A percentile compares a stretch with the other conserved stretches of the same genome.
phyloP scores from a whole-genome alignment of 2,113 vertebrate species.

The Catagonus wagneri region DNA sequence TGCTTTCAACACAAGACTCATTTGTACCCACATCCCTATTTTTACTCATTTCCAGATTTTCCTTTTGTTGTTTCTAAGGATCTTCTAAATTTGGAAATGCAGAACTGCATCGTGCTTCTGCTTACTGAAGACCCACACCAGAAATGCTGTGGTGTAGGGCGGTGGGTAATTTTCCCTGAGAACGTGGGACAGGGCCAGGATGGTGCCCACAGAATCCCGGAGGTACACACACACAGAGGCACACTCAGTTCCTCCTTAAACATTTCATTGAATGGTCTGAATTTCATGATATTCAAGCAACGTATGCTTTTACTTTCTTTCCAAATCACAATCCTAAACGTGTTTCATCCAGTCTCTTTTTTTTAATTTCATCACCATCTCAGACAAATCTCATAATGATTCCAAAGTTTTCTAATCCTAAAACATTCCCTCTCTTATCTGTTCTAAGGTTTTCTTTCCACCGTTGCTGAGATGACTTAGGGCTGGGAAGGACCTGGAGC shows the following conservation, averaged over 20 bases:
- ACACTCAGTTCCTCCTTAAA: neutral
- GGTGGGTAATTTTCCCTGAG: neutral
- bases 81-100: neutral
- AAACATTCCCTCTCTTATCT: neutral
- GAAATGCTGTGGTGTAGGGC: neutral
- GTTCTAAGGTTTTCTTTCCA: neutral
- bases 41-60: neutral
- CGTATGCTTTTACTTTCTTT: neutral
- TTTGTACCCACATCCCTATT: neutral
- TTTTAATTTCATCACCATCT: neutral
- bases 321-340: neutral
- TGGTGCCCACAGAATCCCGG: neutral
- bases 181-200: neutral
- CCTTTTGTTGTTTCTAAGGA: neutral
- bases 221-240: neutral
- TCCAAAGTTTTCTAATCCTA: neutral
- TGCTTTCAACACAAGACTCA: neutral
- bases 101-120: neutral
- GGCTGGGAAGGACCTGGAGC: neutral
- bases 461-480: neutral
- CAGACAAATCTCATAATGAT: neutral
- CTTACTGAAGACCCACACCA: neutral
- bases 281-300: neutral
- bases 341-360: neutral
- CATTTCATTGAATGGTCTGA: neutral